phyloP scores from a whole-genome alignment of 1,140 invertebrate species.

The Ectropis grisescens region DNA sequence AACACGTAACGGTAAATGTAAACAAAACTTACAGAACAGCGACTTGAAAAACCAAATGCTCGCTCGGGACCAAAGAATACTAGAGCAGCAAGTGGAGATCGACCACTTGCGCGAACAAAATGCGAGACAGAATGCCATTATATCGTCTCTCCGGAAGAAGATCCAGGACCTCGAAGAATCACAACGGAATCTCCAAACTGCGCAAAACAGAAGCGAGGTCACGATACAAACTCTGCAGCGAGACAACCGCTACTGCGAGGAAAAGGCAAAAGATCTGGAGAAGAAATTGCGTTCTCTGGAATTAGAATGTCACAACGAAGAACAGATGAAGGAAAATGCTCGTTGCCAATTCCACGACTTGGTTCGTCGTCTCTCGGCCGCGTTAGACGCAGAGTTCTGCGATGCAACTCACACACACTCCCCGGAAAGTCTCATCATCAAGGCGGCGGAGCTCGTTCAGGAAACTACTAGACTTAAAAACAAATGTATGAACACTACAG shows the following conservation, averaged over 20 bases:
- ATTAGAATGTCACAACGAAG: conserved; percentile 76
- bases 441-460: conserved; percentile 80
- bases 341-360: conserved; percentile 78
- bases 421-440: conserved; percentile 77
- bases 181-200: conserved; percentile 75
- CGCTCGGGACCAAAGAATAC: conserved; percentile 75
- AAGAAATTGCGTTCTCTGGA: conserved; percentile 80
- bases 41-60: conserved; percentile 77
- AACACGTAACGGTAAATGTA: too few species aligned
- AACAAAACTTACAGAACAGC: conserved; percentile 62
- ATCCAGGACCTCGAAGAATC: conserved; percentile 84
- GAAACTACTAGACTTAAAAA: conserved; percentile 72
- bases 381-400: conserved; percentile 77
- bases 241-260: conserved; percentile 81
- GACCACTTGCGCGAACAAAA: conserved; percentile 84
- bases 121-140: conserved; percentile 83
- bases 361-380: conserved; percentile 75
- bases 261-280: conserved; percentile 81
- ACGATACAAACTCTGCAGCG: conserved; percentile 79
- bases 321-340: conserved; percentile 76
- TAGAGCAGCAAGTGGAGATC: conserved; percentile 78
- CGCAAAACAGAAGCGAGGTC: conserved; percentile 77
- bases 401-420: conserved; percentile 73
- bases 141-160: conserved; percentile 82
- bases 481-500: conserved; percentile 72